Percentiles rank a stretch among this genome's conserved stretches.
Conservation (phyloP, 2,797 vertebrate species). For the Pipistrellus kuhlii region DNA sequence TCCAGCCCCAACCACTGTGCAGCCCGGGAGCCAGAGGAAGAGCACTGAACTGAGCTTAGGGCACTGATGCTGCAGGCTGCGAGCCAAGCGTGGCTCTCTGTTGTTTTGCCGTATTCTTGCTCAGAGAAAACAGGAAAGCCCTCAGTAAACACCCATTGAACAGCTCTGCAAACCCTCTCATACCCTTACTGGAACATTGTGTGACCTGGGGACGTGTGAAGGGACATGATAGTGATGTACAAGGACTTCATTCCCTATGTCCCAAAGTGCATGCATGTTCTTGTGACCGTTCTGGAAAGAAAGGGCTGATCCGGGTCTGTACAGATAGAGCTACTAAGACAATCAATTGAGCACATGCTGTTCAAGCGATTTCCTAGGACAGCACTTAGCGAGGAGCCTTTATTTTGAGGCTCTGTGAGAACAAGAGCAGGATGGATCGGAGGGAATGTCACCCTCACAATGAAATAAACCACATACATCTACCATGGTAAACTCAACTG, state of each 20-base stretch:
- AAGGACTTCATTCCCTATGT: neutral
- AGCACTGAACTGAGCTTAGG: neutral
- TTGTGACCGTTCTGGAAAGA: neutral
- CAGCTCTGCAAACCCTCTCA: neutral
- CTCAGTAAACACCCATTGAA: neutral
- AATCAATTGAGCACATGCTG: neutral
- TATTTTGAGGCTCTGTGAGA: neutral
- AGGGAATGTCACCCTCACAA: neutral
- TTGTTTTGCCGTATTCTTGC: neutral
- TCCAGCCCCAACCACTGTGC: neutral
- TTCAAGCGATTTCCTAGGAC: neutral
- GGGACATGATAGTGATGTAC: neutral
- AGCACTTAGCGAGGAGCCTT: neutral
- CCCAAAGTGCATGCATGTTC: neutral
- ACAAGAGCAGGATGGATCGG: neutral
- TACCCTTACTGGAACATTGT: neutral
- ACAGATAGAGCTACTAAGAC: neutral
- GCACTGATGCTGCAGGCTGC: neutral
- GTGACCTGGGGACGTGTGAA: neutral
- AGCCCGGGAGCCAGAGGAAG: neutral
- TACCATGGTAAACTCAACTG: neutral
- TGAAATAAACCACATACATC: neutral
- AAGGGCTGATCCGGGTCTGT: neutral
- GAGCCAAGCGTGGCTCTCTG: fast-evolving
- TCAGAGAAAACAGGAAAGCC: neutral